Evolutionary conservation across 2,888 invertebrate genomes (phyloP), one percentile per base, ranked within the genome.

Genomic region (Drosophila ustulata): DNA sequence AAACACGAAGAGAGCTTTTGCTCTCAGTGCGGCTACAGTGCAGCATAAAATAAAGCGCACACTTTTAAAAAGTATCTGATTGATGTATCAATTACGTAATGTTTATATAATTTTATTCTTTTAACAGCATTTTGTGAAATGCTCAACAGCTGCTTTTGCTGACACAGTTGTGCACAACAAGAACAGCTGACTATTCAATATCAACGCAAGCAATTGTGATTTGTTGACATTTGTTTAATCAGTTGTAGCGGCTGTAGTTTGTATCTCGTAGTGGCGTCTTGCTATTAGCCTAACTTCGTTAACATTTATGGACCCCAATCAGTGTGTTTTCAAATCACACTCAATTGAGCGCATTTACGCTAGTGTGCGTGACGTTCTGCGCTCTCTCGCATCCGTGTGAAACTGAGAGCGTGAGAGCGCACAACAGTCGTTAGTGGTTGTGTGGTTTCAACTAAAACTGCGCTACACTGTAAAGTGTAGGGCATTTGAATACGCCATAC

Each of bases 1-100:
- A 52, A 51, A 39, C 53, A 49, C 55, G 46, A 82, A 78, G 78
- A 77, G 80, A 67, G 75, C 56, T 66, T 63, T 65, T 71, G 47
- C 71, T 74, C 65, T 69, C 68, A 53, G 7, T 18, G 18, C 18
- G 1, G 18, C 18, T 25, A 86, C 87, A 83, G 62, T 69, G 51
- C 11, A 11, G 51, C 52, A 43, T 25, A 66, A 9, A 53, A 58
- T 47, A 62, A 6, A 6, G 26, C 37, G 23, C 11, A n/a, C 18
- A 47, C n/a, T 26, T 39, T 9, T 8, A 8, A 37, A n/a, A 4
- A 18, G 28, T 47, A 13, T 47, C n/a, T 28, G 7, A 13, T n/a
- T 8, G 28, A 47, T 9, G 3, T 52, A 39, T 52, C 5, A 9
- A 30, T 30, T 30, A 30, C 37, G 11, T n/a, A n/a, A 37, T 11